Percentiles rank a stretch among this genome's conserved stretches.
Evolutionary conservation across 2,797 vertebrate species (phyloP).

Genomic region (Lepilemur septentrionalis): DNA sequence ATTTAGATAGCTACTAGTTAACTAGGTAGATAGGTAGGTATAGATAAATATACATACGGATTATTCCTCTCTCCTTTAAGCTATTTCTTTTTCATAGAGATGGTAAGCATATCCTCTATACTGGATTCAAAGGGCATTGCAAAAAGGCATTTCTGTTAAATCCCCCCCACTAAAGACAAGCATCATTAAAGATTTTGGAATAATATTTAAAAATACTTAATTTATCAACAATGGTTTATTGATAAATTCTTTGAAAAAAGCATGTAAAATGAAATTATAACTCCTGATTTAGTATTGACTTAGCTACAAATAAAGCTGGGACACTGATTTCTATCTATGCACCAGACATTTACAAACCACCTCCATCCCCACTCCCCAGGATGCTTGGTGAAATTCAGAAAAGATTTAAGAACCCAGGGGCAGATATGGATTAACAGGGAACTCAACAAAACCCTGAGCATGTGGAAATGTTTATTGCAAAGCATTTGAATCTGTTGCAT

Average conservation of each 20-base stretch:
- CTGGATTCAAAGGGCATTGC: not conserved
- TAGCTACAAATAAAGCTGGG: slow-evolving; percentile 5
- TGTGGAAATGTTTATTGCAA: not conserved
- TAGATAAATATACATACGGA: not conserved
- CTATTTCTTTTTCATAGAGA: not conserved
- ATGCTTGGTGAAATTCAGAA: not conserved
- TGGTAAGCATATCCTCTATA: not conserved
- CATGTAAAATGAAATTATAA: slow-evolving; percentile 61
- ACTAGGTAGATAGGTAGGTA: not conserved
- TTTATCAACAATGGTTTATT: slow-evolving; percentile 60
- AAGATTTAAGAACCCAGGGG: not conserved
- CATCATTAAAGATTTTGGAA: not conserved
- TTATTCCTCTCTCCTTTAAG: not conserved
- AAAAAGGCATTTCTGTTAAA: not conserved
- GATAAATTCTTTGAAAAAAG: slow-evolving; percentile 51
- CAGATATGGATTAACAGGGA: not conserved
- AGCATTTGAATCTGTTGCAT: not conserved
- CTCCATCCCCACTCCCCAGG: too few relatives aligned
- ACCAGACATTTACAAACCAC: not conserved
- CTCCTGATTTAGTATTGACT: slow-evolving; percentile 43
- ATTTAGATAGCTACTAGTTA: not conserved
- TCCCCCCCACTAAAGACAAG: not conserved
- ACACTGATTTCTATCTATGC: not conserved
- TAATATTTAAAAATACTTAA: not conserved
- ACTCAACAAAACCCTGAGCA: not conserved